Evolutionary conservation across 2,797 vertebrate species (phyloP).

Genomic region (Cottoperca gobio): DNA sequence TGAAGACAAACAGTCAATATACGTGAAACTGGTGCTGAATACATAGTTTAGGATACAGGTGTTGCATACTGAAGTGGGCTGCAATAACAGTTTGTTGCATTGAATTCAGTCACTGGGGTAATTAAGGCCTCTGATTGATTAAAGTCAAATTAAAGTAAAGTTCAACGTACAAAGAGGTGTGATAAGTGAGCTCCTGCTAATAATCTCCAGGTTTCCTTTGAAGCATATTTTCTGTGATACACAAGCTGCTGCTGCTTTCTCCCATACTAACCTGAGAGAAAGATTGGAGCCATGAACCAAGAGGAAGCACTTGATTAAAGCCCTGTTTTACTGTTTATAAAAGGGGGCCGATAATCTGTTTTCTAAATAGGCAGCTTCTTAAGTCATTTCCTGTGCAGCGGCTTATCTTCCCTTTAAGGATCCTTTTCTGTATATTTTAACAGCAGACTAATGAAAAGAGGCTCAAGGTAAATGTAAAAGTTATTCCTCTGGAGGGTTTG

Average conservation of each 20-base stretch:
- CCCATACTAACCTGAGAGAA: constrained; percentile 29
- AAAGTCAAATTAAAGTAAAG: constrained; percentile 26
- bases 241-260: constrained; percentile 29
- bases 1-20: constrained; percentile 21
- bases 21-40: constrained; percentile 31
- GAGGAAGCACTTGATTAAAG: constrained; percentile 57
- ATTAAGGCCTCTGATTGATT: constrained; percentile 34
- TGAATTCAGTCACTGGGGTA: neutral
- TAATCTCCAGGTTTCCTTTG: constrained; percentile 38
- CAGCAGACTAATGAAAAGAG: constrained; percentile 39
- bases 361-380: constrained; percentile 26
- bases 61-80: neutral
- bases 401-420: constrained; percentile 30
- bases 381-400: constrained; percentile 12
- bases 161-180: neutral
- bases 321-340: constrained; percentile 23
- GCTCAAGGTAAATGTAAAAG: constrained; percentile 10
- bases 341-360: constrained; percentile 32
- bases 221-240: constrained; percentile 44
- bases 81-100: neutral
- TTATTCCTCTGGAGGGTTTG: constrained; percentile 10
- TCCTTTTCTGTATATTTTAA: constrained; percentile 24
- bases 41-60: neutral
- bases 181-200: constrained; percentile 22
- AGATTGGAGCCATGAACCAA: constrained; percentile 28